Evolutionary conservation across 2,113 vertebrate species (phyloP).

Genomic region (Macroglossus sobrinus): DNA sequence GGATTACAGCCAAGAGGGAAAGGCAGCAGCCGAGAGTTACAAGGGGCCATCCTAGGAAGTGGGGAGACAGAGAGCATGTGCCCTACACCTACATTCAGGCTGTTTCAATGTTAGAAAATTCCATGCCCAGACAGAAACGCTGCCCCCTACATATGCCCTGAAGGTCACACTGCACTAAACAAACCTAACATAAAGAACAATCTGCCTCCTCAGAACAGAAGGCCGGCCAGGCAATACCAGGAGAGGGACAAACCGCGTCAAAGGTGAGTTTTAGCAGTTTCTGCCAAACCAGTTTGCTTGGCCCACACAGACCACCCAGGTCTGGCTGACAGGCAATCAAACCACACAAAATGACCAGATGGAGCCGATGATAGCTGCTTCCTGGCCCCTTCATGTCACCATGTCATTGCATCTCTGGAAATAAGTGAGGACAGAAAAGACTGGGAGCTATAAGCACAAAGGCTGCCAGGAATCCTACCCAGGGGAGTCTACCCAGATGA

Average conservation of each 20-base stretch:
- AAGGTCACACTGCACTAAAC: not conserved
- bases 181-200: not conserved
- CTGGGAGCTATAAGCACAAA: not conserved
- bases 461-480: not conserved
- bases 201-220: not conserved
- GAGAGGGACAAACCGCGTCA: not conserved
- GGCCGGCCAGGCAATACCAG: not conserved
- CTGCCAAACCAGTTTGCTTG: not conserved
- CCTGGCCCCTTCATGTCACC: not conserved
- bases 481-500: not conserved
- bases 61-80: not conserved
- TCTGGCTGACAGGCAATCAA: not conserved
- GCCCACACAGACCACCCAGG: not conserved
- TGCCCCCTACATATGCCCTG: too few species aligned
- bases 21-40: not conserved
- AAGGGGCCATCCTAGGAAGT: not conserved
- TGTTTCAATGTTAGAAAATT: not conserved
- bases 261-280: not conserved
- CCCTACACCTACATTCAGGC: not conserved
- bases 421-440: not conserved
- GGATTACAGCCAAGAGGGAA: not conserved
- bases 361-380: not conserved
- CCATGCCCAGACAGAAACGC: not conserved
- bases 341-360: not conserved
- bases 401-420: not conserved